These are phyloP conservation scores for Sarcophaga bullata DNA, from an alignment of 1,140 invertebrate genomes.

Conservation along the genomic window DNA sequence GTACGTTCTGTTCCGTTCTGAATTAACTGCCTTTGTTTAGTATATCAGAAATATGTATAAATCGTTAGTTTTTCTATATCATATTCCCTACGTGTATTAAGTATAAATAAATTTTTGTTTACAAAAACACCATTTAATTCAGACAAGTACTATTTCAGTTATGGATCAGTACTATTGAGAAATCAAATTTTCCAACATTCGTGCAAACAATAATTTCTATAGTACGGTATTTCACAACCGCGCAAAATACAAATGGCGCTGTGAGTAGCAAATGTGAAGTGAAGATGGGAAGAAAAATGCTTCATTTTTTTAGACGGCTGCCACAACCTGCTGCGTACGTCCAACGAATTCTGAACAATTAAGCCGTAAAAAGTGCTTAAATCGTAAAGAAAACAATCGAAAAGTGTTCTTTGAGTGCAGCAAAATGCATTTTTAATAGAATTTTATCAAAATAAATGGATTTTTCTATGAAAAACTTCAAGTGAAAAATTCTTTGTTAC, in stretches of 20 bases:
- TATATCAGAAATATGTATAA: too few relatives aligned
- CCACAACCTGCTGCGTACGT: slow-evolving; percentile 41
- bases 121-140: too few relatives aligned
- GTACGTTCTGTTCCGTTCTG: too few relatives aligned
- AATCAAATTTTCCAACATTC: too few relatives aligned
- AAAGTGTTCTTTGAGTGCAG: slow-evolving; percentile 13
- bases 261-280: slow-evolving; percentile 13
- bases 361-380: slow-evolving; percentile 31
- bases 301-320: slow-evolving; percentile 39
- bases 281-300: slow-evolving; percentile 36
- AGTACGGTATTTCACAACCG: background rate
- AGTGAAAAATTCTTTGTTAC: slow-evolving; percentile 32
- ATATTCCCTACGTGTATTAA: too few relatives aligned
- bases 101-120: too few relatives aligned
- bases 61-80: too few relatives aligned
- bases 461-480: slow-evolving; percentile 17
- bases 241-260: slow-evolving; percentile 34
- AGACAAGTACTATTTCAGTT: too few relatives aligned
- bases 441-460: slow-evolving; percentile 14
- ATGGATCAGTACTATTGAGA: too few relatives aligned
- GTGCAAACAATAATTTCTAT: too few relatives aligned
- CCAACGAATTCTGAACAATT: background rate
- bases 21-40: too few relatives aligned
- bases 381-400: slow-evolving; percentile 26
- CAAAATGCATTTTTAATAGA: slow-evolving; percentile 17